Percentiles rank a stretch among this genome's conserved stretches.
Evolutionary conservation across 2,797 vertebrate species (phyloP).

Genomic region (Rhinoraja longicauda): DNA sequence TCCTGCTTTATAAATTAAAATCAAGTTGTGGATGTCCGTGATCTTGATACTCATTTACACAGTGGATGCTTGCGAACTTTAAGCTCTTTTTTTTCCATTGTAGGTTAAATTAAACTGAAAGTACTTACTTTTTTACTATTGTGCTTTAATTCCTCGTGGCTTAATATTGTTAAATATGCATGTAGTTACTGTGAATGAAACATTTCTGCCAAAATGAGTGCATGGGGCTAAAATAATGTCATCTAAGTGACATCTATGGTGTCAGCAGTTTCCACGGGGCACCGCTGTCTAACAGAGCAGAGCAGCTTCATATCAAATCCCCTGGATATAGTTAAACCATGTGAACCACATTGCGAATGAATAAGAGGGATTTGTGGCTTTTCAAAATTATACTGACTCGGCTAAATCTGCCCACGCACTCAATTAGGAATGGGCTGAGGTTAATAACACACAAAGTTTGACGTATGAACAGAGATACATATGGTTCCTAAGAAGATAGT

Average conservation of each 20-base stretch:
- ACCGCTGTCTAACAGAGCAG: background rate
- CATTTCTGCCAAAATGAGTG: background rate
- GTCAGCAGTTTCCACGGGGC: background rate
- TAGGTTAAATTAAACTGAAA: background rate
- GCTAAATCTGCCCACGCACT: background rate
- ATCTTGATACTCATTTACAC: background rate
- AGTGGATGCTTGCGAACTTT: background rate
- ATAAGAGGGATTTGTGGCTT: conserved; percentile 26
- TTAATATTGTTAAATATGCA: background rate
- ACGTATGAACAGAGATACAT: background rate
- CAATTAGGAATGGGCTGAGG: background rate
- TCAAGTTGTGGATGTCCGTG: background rate
- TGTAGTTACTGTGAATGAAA: background rate
- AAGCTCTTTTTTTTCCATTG: background rate
- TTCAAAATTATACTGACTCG: conserved; percentile 7
- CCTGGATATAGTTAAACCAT: conserved; percentile 20
- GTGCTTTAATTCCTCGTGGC: background rate
- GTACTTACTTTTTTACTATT: background rate
- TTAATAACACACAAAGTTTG: background rate
- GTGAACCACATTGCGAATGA: background rate
- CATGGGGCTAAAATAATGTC: background rate
- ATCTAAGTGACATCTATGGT: background rate
- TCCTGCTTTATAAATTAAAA: background rate
- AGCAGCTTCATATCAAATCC: conserved; percentile 12
- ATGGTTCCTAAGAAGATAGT: background rate